phyloP scores from a whole-genome alignment of 2,888 invertebrate species.

The Candidula unifasciata region DNA sequence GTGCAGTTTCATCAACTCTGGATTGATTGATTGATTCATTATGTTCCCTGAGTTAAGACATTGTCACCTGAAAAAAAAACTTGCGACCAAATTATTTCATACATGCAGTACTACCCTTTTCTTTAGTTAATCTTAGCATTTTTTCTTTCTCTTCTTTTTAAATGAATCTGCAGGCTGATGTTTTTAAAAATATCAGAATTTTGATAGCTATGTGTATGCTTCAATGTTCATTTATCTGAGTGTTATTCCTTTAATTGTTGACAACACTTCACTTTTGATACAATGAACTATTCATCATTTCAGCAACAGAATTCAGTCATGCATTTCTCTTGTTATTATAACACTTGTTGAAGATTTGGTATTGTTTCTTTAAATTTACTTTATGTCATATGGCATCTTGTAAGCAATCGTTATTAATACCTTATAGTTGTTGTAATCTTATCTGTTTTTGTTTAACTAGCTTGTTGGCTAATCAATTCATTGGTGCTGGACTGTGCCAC shows the following conservation, averaged over 20 bases:
- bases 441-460: not conserved
- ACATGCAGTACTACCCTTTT: no score
- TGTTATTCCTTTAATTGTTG: constrained; percentile 22
- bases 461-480: not conserved
- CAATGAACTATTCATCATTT: constrained; percentile 10
- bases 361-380: not conserved
- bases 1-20: no score
- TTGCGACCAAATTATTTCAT: no score
- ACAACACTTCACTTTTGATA: constrained; percentile 22
- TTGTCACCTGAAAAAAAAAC: no score
- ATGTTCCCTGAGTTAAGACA: no score
- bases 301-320: not conserved
- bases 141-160: no score
- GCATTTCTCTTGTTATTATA: not conserved
- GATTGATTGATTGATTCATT: no score
- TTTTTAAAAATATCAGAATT: not conserved
- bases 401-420: not conserved
- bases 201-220: not conserved
- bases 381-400: not conserved
- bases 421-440: not conserved
- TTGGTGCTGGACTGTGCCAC: not conserved
- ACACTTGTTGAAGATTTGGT: not conserved
- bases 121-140: no score
- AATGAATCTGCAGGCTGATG: not conserved
- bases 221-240: not conserved